phyloP scores from a whole-genome alignment of 2,113 vertebrate genomes.

The Mandrillus leucophaeus region DNA sequence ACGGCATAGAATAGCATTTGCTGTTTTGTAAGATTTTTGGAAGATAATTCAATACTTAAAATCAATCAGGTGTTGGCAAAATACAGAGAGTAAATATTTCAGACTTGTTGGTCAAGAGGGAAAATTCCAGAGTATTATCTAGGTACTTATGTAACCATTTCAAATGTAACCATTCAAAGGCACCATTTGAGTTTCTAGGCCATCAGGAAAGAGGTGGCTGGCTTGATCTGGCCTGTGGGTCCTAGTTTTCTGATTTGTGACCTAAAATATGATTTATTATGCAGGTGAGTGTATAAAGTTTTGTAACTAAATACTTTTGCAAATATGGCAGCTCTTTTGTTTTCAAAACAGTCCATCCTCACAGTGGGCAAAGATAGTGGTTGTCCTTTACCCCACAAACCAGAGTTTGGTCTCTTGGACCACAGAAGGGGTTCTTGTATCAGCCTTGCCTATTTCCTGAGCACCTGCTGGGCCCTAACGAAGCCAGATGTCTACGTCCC shows the following conservation, averaged over 20 bases:
- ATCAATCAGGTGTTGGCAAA: neutral
- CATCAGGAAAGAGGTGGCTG: neutral
- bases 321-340: neutral
- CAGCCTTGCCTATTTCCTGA: neutral
- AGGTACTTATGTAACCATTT: neutral
- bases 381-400: neutral
- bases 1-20: neutral
- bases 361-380: rapidly evolving
- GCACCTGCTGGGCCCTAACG: rapidly evolving
- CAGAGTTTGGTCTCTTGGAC: neutral
- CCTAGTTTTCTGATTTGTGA: neutral
- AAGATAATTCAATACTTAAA: neutral
- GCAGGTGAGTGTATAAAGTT: neutral
- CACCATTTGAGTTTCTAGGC: neutral
- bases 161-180: neutral
- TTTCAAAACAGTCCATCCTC: neutral
- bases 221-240: neutral
- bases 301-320: neutral
- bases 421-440: rapidly evolving
- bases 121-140: neutral
- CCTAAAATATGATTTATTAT: neutral
- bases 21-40: neutral
- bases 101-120: neutral
- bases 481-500: neutral
- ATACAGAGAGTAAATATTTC: neutral